Conservation (phyloP, 1,140 invertebrate genomes). For the Hestina assimilis region DNA sequence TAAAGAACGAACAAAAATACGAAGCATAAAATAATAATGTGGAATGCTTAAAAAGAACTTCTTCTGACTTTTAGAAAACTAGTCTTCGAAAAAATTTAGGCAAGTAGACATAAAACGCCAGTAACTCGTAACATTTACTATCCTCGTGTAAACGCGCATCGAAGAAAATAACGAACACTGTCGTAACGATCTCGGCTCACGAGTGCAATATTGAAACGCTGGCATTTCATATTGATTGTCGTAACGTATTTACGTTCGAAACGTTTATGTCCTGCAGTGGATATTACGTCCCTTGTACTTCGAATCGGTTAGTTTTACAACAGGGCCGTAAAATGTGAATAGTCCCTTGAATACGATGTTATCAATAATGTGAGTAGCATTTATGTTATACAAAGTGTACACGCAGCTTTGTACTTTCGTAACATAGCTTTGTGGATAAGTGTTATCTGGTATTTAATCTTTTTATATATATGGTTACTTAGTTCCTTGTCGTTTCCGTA, state of each 20-base stretch:
- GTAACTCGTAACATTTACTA: background rate
- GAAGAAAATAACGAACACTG: constrained; percentile 13
- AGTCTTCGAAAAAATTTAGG: no score
- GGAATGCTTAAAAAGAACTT: no score
- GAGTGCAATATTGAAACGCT: constrained; percentile 30
- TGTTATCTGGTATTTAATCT: background rate
- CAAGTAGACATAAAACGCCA: no score
- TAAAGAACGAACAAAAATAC: no score
- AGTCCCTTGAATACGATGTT: constrained; percentile 5
- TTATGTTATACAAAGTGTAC: constrained; percentile 1
- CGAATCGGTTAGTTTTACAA: constrained; percentile 3
- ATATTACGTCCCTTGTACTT: constrained; percentile 8
- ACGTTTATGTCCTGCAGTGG: constrained; percentile 18
- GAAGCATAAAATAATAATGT: no score
- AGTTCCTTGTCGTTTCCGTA: no score
- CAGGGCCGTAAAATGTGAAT: constrained; percentile 8
- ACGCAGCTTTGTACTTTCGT: constrained; percentile 2
- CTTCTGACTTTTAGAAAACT: no score
- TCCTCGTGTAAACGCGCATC: constrained; percentile 5
- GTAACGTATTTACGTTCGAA: constrained; percentile 17
- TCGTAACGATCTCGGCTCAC: constrained; percentile 32
- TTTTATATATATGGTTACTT: no score
- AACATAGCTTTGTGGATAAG: background rate
- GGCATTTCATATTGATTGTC: constrained; percentile 30
- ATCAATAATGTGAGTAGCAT: constrained; percentile 3